Conservation (phyloP, 1,140 invertebrate species). For the Euborellia annulipes region DNA sequence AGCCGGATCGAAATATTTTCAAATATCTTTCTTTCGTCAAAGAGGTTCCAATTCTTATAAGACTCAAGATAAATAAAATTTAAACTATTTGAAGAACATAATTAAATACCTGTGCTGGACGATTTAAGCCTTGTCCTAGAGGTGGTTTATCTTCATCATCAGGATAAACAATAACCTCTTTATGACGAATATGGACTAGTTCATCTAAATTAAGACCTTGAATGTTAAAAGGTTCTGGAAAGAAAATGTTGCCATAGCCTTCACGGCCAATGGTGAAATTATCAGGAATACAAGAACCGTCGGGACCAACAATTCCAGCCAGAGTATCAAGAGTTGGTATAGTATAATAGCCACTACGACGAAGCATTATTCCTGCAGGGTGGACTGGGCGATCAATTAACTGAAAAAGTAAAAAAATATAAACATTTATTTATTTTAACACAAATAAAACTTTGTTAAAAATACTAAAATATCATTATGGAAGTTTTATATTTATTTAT, state of each 20-base stretch:
- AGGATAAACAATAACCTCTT: constrained; percentile 44
- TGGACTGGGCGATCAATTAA: constrained; percentile 19
- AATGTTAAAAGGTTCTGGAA: constrained; percentile 75
- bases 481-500: too few relatives aligned
- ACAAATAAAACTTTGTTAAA: too few relatives aligned
- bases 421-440: too few relatives aligned
- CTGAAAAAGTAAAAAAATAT: too few relatives aligned
- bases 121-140: constrained; percentile 75
- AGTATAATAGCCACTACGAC: constrained; percentile 68
- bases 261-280: constrained; percentile 78
- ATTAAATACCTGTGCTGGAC: constrained; percentile 53
- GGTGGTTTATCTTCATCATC: constrained; percentile 52
- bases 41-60: too few relatives aligned
- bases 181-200: constrained; percentile 60
- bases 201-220: constrained; percentile 77
- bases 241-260: constrained; percentile 86
- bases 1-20: too few relatives aligned
- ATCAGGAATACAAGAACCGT: constrained; percentile 70
- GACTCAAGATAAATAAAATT: too few relatives aligned
- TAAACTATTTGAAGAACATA: too few relatives aligned
- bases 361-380: constrained; percentile 29
- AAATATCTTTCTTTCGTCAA: too few relatives aligned
- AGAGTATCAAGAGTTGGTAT: constrained; percentile 67
- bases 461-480: too few relatives aligned
- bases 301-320: constrained; percentile 39